A percentile compares a stretch with the other conserved stretches of the same genome.
Conservation (phyloP, 1,140 invertebrate species). For the Triops cancriformis region DNA sequence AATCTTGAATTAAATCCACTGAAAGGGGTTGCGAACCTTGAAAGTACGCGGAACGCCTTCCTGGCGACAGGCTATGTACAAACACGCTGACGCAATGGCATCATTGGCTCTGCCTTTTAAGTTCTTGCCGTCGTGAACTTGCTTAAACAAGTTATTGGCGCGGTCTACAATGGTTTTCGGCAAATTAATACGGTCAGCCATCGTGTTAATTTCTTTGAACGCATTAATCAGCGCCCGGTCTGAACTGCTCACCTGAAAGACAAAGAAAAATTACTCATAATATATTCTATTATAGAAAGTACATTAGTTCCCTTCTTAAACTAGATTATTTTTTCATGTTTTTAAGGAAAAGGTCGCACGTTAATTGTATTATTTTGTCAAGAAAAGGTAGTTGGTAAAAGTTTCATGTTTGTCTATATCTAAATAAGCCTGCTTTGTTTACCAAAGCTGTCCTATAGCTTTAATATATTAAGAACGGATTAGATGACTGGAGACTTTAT, state of each 20-base stretch:
- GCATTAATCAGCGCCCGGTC: conserved; percentile 91
- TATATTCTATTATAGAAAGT: not conserved
- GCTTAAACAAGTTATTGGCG: conserved; percentile 93
- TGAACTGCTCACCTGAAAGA: conserved; percentile 67
- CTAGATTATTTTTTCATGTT: too few relatives aligned
- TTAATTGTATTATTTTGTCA: too few relatives aligned
- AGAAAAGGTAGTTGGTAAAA: too few relatives aligned
- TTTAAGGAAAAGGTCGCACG: too few relatives aligned
- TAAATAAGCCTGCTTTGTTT: too few relatives aligned
- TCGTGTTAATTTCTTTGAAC: conserved; percentile 90
- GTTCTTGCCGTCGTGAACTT: conserved; percentile 91
- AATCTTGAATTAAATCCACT: too few relatives aligned
- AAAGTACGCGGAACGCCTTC: conserved; percentile 98
- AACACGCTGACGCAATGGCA: conserved; percentile 94
- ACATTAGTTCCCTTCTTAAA: conserved; percentile 19
- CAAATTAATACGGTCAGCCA: conserved; percentile 96
- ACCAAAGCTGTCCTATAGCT: not conserved
- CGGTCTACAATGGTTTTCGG: conserved; percentile 89
- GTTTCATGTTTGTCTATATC: too few relatives aligned
- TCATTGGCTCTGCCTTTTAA: conserved; percentile 91
- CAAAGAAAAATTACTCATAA: conserved; percentile 14
- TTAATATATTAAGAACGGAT: too few relatives aligned
- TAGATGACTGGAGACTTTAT: too few relatives aligned
- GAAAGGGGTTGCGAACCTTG: conserved; percentile 53
- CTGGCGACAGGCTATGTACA: conserved; percentile 98